Base-by-base conservation (phyloP, 2,797 vertebrate genomes). In the Pterois miles region DNA sequence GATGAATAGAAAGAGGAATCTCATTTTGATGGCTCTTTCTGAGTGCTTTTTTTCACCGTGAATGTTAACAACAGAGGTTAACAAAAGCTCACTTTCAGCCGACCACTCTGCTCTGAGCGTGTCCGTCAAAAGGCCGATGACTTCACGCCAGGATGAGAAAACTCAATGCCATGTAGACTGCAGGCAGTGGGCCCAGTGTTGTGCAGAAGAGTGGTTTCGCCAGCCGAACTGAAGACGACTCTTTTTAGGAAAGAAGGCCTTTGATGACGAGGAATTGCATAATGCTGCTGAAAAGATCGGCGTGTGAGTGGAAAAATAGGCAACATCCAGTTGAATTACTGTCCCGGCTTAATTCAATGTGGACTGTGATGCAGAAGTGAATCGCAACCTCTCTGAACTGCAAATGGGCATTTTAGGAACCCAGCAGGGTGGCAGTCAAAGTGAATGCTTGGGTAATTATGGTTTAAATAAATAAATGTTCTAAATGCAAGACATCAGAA, bases 101-200 rank as follows among this genome's bases (percentile, higher is more conserved):
- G 25, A 31, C 79, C 29, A 73, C 82, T 87, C 65, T 23, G 13
- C 73, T 79, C 69, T 12, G 12, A 82, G 73, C 66, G 80, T 82
- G 69, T 83, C 77, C 6, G 72, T 88, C 83, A 89, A 83, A 83
- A 90, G 89, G 56, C 59, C 12, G 34, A 86, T 88, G 78, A 86
- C 83, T 89, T 90, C 85, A 92, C 74, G 91, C 91, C 88, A 85
- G 81, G 78, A 81, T 71, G 90, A 84, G 73, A 74, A 87, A 92
- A 89, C 80, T 91, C 75, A 92, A 94, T 87, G 86, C 59, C 57
- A 48, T 57, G 65, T 6, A 62, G 84, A 81, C 85, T 91, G 81
- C 85, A 83, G 92, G 90, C 86, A 36, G 59, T 34, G 65, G 57
- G 53, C 56, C 27, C 40, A 33, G 67, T n/a, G 79, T 76, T 83